Evolutionary conservation across 2,113 vertebrate genomes (phyloP), one percentile per base, ranked within the genome.

Genomic region (Grammomys surdaster): DNA sequence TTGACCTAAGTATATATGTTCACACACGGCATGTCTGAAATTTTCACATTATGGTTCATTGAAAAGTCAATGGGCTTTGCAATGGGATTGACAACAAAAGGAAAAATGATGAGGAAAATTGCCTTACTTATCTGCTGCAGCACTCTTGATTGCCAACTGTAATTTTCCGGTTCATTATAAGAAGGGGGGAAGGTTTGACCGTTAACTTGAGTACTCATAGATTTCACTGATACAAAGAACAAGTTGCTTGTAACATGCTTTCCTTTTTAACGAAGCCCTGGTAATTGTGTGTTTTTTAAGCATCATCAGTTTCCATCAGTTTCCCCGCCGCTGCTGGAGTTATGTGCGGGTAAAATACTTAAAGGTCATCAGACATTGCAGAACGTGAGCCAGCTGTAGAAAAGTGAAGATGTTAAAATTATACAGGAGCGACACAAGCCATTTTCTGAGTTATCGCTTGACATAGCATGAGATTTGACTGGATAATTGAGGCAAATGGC

Each of bases 101-200:
- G 96, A 98, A 98, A 98, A 98, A 98, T 96, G 97, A 97, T 95
- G 98, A 98, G 93, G 98, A 98, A 98, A 98, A 98, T 98, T 97
- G 98, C 98, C 96, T 98, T 97, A 97, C 98, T 98, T 98, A 98
- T 98, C 98, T 98, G 97, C 98, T 98, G 97, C 97, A 98, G 98
- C 96, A 96, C 96, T 98, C 98, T 96, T 98, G 97, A 98, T 97
- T 98, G 98, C 98, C 95, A 96, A 97, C 97, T 98, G 97, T 97
- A 98, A 98, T 98, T 98, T 98, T 98, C 98, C 54, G 97, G 98
- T 98, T 98, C 98, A 98, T 98, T 98, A 97, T 98, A 98, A 98
- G 96, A 11, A 11, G 8, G 72, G 98, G 98, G 97, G 95, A 12
- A 67, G 43, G 89, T 93, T 94, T 95, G 98, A 98, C 95, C 93